These are phyloP conservation scores for Arvicanthis niloticus DNA, from an alignment of 2,113 vertebrate species.

Conservation along the genomic window DNA sequence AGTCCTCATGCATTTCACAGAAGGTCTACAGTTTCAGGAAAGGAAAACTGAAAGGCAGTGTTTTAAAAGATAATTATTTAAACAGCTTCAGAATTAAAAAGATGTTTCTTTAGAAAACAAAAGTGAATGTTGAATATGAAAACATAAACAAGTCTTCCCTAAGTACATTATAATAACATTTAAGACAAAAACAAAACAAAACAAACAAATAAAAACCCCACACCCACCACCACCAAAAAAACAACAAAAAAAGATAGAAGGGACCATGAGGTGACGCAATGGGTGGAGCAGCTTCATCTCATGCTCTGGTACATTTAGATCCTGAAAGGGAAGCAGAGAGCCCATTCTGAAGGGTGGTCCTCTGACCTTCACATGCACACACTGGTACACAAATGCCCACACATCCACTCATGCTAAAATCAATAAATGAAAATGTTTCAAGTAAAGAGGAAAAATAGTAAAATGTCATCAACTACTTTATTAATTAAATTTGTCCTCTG, in stretches of 20 bases:
- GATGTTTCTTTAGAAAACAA: not conserved
- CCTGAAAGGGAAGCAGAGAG: not conserved
- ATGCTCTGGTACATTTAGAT: not conserved
- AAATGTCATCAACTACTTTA: not conserved
- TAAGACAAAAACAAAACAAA: not conserved
- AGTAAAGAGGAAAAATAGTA: not conserved
- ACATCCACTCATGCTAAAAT: not conserved
- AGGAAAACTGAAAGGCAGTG: not conserved
- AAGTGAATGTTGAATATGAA: not conserved
- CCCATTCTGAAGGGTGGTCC: not conserved
- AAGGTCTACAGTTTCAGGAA: not conserved
- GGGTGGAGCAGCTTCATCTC: not conserved
- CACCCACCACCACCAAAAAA: no score
- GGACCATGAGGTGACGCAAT: not conserved
- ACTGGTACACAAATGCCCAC: not conserved
- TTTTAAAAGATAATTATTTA: not conserved
- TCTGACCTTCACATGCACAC: not conserved
- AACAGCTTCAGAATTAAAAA: not conserved
- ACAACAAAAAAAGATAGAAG: not conserved
- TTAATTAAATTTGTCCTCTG: not conserved
- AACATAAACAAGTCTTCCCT: not conserved
- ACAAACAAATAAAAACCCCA: not conserved
- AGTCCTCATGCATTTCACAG: not conserved
- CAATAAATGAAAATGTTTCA: not conserved
- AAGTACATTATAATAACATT: not conserved